phyloP scores from a whole-genome alignment of 2,797 vertebrate genomes.

The Takifugu ocellatus region DNA sequence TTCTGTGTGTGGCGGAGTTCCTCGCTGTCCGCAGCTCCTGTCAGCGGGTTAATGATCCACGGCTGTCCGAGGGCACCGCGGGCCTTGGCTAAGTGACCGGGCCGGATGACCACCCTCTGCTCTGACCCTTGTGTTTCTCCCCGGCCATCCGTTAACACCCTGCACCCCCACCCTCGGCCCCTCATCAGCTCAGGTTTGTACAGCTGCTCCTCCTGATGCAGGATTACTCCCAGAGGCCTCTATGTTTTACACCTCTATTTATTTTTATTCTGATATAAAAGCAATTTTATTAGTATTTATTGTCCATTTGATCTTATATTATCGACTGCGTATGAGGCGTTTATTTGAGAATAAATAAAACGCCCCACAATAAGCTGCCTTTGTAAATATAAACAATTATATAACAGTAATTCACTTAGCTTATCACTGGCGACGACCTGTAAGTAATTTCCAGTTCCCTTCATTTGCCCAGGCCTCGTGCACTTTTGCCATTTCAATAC shows the following conservation, averaged over 20 bases:
- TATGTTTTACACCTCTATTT: not conserved
- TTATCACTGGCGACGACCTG: no score
- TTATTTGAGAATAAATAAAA: no score
- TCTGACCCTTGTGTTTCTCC: slow-evolving; percentile 44
- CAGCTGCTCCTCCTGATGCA: slow-evolving; percentile 65
- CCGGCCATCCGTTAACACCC: slow-evolving; percentile 36
- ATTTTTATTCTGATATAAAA: no score
- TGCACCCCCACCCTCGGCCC: not conserved
- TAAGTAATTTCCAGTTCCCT: no score
- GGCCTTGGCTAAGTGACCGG: slow-evolving; percentile 72
- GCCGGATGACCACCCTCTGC: slow-evolving; percentile 67
- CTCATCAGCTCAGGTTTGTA: slow-evolving; percentile 82
- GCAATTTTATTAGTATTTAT: no score
- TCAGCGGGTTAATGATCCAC: slow-evolving; percentile 91
- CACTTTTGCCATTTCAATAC: no score
- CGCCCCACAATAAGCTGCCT: no score
- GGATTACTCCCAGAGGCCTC: not conserved
- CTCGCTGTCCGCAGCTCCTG: slow-evolving; percentile 74
- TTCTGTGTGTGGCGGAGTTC: slow-evolving; percentile 80
- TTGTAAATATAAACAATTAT: no score
- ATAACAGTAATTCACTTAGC: no score
- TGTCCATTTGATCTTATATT: not conserved
- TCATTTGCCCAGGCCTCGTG: no score
- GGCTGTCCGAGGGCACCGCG: slow-evolving; percentile 84
- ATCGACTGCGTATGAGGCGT: not conserved